These are phyloP conservation scores for Emys orbicularis DNA, from an alignment of 2,797 vertebrate species.

Conservation along the genomic window DNA sequence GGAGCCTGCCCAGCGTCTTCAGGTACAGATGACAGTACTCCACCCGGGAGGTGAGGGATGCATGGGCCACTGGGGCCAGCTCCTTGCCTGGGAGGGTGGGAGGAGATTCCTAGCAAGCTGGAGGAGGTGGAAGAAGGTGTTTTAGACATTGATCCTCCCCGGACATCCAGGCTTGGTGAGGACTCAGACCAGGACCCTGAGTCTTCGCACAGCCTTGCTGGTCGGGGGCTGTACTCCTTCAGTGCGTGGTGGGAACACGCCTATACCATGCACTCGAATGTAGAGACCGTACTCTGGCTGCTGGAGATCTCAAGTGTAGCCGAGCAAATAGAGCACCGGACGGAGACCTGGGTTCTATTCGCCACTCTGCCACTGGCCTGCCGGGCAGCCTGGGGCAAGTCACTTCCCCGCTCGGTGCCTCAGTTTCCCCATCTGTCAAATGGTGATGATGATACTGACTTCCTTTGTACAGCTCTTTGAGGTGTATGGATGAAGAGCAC, in stretches of 20 bases:
- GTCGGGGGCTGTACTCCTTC: no score
- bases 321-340: no score
- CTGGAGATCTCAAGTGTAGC: no score
- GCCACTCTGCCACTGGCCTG: background rate
- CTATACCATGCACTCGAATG: no score
- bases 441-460: background rate
- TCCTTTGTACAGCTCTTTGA: background rate
- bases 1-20: background rate
- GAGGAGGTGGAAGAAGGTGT: background rate
- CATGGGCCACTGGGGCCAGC: no score
- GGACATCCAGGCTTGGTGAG: background rate
- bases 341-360: background rate
- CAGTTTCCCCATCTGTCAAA: background rate
- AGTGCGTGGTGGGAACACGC: no score
- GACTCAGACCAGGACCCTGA: background rate
- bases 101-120: background rate
- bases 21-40: no score
- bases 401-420: background rate
- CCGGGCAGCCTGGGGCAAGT: background rate
- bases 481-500: background rate
- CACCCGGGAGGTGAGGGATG: background rate
- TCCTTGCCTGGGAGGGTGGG: background rate
- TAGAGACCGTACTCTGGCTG: no score
- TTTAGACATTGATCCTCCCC: background rate
- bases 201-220: background rate